Base-by-base conservation (phyloP, 2,888 invertebrate genomes). In the Physocephala rufipes region DNA sequence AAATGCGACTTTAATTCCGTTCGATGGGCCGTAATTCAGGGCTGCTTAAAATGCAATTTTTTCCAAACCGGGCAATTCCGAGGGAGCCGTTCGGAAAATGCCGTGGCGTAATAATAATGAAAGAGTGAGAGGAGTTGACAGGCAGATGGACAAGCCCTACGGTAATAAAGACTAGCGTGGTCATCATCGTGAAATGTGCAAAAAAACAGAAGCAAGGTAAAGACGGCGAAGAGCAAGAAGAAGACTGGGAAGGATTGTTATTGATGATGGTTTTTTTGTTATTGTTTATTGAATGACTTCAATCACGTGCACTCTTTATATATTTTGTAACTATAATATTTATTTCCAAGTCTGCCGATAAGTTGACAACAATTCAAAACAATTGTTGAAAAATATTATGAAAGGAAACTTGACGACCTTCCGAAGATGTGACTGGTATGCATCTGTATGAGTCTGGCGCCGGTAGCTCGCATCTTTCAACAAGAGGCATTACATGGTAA, bases 391-490 rank as follows among this genome's bases (percentile, higher is more conserved):
- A 36, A 49, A 55, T 45, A 45, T 45, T 79, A 81, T 81, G 82
- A 83, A 83, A 83, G 84, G 82, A 79, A 80, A 84, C 82, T 77
- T 78, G 82, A 79, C 83, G 82, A 84, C 82, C 82, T 83, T 83
- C 81, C 82, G n/a, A n/a, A n/a, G n/a, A n/a, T 74, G 81, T 80
- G 81, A 82, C 80, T 90, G 9, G 9, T 9, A 36, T 36, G 36
- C 36, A 62, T 28, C 51, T 49, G 45, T 24, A 12, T 19, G 24
- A 24, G 15, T 55, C 21, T 55, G 45, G 16, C 26, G 13, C 45
- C 21, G 19, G 63, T 21, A 3, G 21, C 7, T 15, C 12, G 63
- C 47, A 19, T 19, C 43, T 24, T 28, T 24, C 36, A 24, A 62
- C 43, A n/a, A 9, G 36, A 36, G 9, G 5, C 36, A 36, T 36